Percentiles rank a stretch among this genome's conserved stretches.
Evolutionary conservation across 2,888 invertebrate genomes (phyloP).

Genomic region (Drosophila nr. perissopoda): DNA sequence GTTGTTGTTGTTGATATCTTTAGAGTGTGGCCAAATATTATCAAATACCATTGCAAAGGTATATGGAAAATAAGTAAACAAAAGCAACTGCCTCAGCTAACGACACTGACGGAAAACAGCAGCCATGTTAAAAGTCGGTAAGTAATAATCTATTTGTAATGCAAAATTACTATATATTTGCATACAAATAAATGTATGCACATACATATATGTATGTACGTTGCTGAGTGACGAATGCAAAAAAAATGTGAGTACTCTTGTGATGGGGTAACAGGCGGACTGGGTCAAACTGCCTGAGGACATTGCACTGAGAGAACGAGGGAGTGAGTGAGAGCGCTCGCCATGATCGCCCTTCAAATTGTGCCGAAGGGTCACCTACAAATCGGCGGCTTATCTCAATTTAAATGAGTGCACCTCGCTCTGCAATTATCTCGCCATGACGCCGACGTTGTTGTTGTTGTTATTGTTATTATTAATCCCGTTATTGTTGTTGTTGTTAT

Average conservation of each 20-base stretch:
- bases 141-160: constrained; percentile 3
- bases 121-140: constrained; percentile 19
- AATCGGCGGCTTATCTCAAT: constrained; percentile 53
- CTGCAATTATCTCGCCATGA: constrained; percentile 33
- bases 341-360: constrained; percentile 67
- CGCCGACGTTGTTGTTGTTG: constrained; percentile 11
- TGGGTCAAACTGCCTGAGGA: constrained; percentile 2
- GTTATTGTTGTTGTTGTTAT: constrained; percentile 10
- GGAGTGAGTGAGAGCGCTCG: not conserved
- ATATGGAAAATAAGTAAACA: constrained; percentile 25
- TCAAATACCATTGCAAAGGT: not conserved
- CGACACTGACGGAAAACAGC: not conserved
- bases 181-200: not conserved
- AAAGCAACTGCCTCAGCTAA: not conserved
- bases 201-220: not conserved
- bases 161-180: not conserved
- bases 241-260: not conserved
- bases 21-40: constrained; percentile 3
- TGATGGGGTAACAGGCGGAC: constrained; percentile 13
- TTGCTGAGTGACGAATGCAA: constrained; percentile 23
- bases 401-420: constrained; percentile 38
- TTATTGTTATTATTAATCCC: not conserved
- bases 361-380: constrained; percentile 71
- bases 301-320: not conserved
- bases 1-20: not conserved